Conservation (phyloP, 2,113 vertebrate genomes). For the Aegotheles bennettii region DNA sequence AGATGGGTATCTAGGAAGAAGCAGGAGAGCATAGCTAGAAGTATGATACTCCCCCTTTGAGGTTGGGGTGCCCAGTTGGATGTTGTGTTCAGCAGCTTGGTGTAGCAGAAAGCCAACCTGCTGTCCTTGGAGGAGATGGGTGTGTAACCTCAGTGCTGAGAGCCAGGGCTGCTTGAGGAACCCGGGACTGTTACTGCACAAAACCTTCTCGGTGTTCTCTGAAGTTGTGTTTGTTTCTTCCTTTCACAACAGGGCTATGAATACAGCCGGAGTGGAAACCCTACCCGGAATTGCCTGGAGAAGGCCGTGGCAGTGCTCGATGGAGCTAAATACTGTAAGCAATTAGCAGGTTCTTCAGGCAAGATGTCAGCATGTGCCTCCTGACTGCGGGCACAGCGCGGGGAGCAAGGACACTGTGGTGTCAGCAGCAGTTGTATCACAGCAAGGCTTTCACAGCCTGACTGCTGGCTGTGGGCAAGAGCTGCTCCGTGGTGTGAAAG, state of each 20-base stretch:
- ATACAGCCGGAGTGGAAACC: constrained; percentile 92
- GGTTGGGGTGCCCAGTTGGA: background rate
- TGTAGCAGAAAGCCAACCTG: background rate
- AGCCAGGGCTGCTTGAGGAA: background rate
- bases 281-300: constrained; percentile 87
- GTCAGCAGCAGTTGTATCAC: background rate
- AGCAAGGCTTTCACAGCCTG: background rate
- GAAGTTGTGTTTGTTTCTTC: background rate
- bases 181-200: background rate
- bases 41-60: rapidly evolving
- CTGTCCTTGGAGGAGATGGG: background rate
- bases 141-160: background rate
- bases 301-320: constrained; percentile 85
- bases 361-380: background rate
- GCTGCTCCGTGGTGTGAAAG: background rate
- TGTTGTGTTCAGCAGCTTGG: background rate
- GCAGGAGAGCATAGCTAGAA: background rate
- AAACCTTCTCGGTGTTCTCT: background rate
- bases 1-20: background rate
- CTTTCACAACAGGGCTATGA: constrained; percentile 80
- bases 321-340: constrained; percentile 90
- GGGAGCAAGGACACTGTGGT: background rate
- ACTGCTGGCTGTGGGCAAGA: background rate
- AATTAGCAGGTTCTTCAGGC: background rate
- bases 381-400: rapidly evolving